Evolutionary conservation across 2,113 vertebrate species (phyloP).

Genomic region (Furnarius figulus): DNA sequence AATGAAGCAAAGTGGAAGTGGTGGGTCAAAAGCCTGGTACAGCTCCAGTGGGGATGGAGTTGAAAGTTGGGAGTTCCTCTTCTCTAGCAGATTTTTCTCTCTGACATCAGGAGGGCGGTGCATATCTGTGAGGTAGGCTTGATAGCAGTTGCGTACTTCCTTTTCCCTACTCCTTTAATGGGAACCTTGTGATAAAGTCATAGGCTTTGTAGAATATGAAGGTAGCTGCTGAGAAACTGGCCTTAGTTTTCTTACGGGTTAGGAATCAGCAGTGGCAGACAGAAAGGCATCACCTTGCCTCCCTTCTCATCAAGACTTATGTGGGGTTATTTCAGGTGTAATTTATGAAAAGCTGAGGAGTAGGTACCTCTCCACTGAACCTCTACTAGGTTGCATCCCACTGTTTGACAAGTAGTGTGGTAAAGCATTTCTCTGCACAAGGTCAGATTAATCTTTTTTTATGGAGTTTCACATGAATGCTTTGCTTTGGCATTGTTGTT

Average conservation of each 20-base stretch:
- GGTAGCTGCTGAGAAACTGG: background rate
- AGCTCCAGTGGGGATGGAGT: background rate
- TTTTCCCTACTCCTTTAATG: background rate
- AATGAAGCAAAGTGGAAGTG: background rate
- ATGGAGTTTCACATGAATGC: conserved; percentile 36
- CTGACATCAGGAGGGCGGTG: background rate
- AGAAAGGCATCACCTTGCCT: background rate
- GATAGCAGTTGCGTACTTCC: background rate
- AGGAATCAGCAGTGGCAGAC: background rate
- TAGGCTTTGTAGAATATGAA: background rate
- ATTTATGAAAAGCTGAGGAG: background rate
- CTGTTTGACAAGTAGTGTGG: background rate
- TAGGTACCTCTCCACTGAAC: background rate
- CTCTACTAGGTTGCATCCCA: background rate
- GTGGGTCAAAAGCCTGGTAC: background rate
- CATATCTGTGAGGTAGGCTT: background rate
- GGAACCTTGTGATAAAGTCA: background rate
- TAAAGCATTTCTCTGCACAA: background rate
- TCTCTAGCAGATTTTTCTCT: background rate
- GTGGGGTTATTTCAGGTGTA: background rate
- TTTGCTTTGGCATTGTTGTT: conserved; percentile 46
- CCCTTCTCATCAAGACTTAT: background rate
- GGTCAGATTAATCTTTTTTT: conserved; percentile 40
- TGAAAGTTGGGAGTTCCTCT: background rate
- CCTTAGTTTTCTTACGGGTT: background rate